Evolutionary conservation across 2,113 vertebrate species (phyloP).

Genomic region (Clarias magur): DNA sequence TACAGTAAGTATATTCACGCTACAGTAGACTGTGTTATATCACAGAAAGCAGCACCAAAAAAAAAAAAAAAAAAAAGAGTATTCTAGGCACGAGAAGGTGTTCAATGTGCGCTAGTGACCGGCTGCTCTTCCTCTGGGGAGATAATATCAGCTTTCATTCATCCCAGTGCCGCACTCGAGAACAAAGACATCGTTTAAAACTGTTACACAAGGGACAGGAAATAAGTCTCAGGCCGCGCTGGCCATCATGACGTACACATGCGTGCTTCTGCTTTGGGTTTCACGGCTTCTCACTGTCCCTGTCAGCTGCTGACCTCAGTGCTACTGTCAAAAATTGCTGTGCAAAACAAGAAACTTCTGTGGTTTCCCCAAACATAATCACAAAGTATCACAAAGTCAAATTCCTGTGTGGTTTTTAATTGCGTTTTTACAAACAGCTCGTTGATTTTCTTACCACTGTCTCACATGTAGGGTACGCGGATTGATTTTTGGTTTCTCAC

Average conservation of each 20-base stretch:
- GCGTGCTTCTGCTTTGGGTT: constrained; percentile 1
- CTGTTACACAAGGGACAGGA: constrained; percentile 12
- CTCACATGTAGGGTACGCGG: background rate
- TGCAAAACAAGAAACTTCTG: background rate
- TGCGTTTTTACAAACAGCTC: background rate
- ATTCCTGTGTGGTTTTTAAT: background rate
- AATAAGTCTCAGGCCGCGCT: background rate
- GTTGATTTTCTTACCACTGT: background rate
- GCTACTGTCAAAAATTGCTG: background rate
- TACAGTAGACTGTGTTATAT: background rate
- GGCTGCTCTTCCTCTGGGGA: background rate
- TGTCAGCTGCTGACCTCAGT: background rate
- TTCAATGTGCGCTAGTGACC: background rate
- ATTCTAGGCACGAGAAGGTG: background rate
- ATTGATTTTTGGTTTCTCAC: background rate
- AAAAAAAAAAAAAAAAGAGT: background rate
- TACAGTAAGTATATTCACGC: background rate
- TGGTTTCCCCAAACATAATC: background rate
- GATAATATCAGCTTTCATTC: constrained; percentile 16
- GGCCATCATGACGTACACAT: background rate
- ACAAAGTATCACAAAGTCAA: background rate
- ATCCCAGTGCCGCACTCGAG: background rate
- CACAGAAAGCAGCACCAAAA: background rate
- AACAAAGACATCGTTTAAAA: constrained; percentile 20
- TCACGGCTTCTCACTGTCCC: constrained; percentile 11